Base-by-base conservation (phyloP, 2,888 invertebrate species). In the Aquatica leii region DNA sequence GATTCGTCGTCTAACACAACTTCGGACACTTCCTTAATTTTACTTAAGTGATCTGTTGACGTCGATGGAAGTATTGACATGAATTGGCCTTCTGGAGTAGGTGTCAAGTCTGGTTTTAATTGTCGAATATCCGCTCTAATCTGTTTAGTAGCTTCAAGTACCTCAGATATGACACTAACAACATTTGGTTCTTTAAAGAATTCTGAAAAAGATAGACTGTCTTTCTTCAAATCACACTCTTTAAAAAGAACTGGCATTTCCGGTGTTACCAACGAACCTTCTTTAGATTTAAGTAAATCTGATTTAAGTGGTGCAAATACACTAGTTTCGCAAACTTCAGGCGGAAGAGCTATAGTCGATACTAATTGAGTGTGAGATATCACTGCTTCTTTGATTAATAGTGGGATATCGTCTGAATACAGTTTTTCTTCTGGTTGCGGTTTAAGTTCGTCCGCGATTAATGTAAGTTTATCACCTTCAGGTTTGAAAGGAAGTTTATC, bases 71-170 rank as follows among this genome's bases (percentile, higher is more conserved):
- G 58, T 58, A 82, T 73, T 35, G 77, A 76, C 35, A 81, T 71
- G 17, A 79, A 63, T 60, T 81, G 80, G 5, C 82, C 82, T 69
- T 83, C 83, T 1, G 84, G 84, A 1, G 84, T 84, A n/a, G 84
- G 83, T 1, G 84, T 84, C 59, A 84, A 71, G 70, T 84, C 84
- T n/a, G 84, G 84, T 73, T 84, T 84, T 8, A 84, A 62, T 73
- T 82, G 81, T 67, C 81, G 82, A 0, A 84, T 82, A 70, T 84
- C 83, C 46, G 82, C 79, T 65, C 83, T 80, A 20, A 84, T 83
- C 72, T 83, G 82, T 53, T 82, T 80, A 0, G 83, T 80, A n/a
- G 77, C 82, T 71, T 83, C 83, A 24, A 84, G 74, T 6, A 83
- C 82, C 73, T 83, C 83, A 20, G 78, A 78, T 73, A 84, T 82